A percentile compares a stretch with the other conserved stretches of the same genome.
These are phyloP conservation scores for Psilanteris sp. DNA, from an alignment of 1,140 invertebrate genomes.

Conservation along the genomic window DNA sequence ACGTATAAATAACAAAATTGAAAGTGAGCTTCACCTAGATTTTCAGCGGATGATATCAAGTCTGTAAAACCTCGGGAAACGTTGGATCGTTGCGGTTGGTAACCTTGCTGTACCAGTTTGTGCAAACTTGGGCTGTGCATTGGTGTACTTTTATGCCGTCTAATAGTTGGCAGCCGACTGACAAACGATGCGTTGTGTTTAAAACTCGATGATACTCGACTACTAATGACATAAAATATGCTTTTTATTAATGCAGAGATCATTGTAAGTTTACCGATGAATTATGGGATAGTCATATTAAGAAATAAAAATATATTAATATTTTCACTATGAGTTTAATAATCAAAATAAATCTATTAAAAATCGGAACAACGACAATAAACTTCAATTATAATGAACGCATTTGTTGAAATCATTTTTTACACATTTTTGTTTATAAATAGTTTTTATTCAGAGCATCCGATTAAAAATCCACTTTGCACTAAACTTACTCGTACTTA, in stretches of 20 bases:
- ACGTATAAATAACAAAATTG: slow-evolving; percentile 2
- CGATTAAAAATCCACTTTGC: no score
- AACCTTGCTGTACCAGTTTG: slow-evolving; percentile 78
- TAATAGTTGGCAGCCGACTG: slow-evolving; percentile 90
- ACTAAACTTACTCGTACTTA: slow-evolving; percentile 18
- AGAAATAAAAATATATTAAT: no score
- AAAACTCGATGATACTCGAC: slow-evolving; percentile 88
- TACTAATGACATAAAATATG: slow-evolving; percentile 68
- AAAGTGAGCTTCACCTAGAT: slow-evolving; percentile 82
- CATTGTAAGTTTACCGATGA: slow-evolving; percentile 17
- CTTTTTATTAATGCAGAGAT: slow-evolving; percentile 52
- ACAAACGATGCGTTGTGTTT: slow-evolving; percentile 95
- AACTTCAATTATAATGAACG: no score
- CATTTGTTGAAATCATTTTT: no score
- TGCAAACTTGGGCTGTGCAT: slow-evolving; percentile 85
- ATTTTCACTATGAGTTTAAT: no score
- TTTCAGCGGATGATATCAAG: slow-evolving; percentile 86
- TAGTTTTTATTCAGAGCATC: no score
- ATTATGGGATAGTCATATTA: no score
- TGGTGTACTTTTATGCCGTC: slow-evolving; percentile 88
- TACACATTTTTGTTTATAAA: no score
- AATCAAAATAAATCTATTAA: no score
- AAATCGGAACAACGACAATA: no score
- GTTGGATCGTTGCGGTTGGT: slow-evolving; percentile 68
- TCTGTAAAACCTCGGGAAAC: slow-evolving; percentile 82